These are phyloP conservation scores for Drosophila fuyamai DNA, from an alignment of 1,140 invertebrate genomes.

Conservation along the genomic window DNA sequence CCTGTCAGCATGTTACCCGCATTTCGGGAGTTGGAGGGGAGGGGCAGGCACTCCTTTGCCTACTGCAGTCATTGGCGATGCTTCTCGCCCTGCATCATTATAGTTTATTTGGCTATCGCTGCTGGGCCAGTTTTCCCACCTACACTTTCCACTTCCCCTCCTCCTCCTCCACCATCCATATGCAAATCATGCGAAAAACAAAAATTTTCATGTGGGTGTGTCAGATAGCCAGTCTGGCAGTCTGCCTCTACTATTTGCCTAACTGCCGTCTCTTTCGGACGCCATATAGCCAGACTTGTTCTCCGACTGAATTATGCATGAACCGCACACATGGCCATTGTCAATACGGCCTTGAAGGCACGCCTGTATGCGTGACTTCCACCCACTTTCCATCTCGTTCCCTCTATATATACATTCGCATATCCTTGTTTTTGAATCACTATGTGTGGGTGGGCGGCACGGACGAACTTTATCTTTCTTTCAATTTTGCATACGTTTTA, in stretches of 20 bases:
- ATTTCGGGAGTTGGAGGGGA: not conserved
- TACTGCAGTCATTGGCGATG: not conserved
- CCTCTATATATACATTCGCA: conserved; percentile 10
- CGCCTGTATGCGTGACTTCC: not conserved
- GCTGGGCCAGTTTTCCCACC: conserved; percentile 7
- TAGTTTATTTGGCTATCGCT: conserved; percentile 54
- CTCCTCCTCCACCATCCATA: conserved; percentile 20
- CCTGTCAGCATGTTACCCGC: conserved; percentile 27
- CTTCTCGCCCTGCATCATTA: not conserved
- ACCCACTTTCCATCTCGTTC: conserved; percentile 1
- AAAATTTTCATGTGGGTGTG: conserved; percentile 10
- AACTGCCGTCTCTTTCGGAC: conserved; percentile 28
- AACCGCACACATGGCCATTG: conserved; percentile 47
- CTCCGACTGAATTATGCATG: conserved; percentile 72
- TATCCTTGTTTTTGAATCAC: not conserved
- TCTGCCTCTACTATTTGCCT: conserved; percentile 61
- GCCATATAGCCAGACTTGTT: not conserved
- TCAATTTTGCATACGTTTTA: conserved; percentile 77
- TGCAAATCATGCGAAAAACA: conserved; percentile 56
- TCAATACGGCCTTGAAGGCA: conserved; percentile 65
- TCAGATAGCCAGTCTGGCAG: conserved; percentile 33
- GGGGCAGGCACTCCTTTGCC: not conserved
- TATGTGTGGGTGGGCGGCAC: conserved; percentile 13
- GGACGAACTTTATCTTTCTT: conserved; percentile 72
- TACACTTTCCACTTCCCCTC: not conserved